Evolutionary conservation across 2,797 vertebrate genomes (phyloP), one percentile per base, ranked within the genome.

Genomic region (Microctenopoma steveboyesi): DNA sequence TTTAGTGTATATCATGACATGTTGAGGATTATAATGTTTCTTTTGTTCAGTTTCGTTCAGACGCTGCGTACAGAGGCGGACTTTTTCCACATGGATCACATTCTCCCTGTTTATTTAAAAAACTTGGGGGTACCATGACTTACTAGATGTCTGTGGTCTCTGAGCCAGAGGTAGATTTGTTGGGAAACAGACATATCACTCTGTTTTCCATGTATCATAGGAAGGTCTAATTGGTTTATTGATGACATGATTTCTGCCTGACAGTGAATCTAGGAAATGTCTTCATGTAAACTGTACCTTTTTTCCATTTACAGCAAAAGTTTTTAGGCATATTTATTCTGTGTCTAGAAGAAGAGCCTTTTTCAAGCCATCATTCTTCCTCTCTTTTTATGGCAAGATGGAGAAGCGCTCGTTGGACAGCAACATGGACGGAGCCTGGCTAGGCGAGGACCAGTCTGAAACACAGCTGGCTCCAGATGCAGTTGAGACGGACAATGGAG

Each of bases 381-480:
- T 43, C 15, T 35, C 28, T 10, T 57, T 64, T 59, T 48, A 4
- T 54, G 12, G 18, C 8, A 15, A 94, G 93, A 92, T 63, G 62
- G 93, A 94, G 83, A 95, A 95, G 62, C 64, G 69, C 1, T 81
- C 92, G 0, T 69, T 94, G 66, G 89, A 92, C 30, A 27, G 61
- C 47, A 83, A 63, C 0, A 88, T 90, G 66, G 85, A 85, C 7
- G 37, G 40, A 27, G 22, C 64, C 39, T 90, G 87, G 79, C 66
- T 92, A 59, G 67, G 76, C 0, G 89, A 89, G 16, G 79, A 70
- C 37, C 91, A 63, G 60, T 92, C 91, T 12, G 76, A 92, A 22
- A 40, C 81, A 27, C 85, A 90, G 67, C 83, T 94, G 0, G 62
- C 15, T 69, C 18, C 77, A 0, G 72, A 79, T 9, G 57, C 42